A percentile compares a stretch with the other conserved stretches of the same genome.
Conservation (phyloP, 2,113 vertebrate species). For the Sphaerodactylus townsendi region DNA sequence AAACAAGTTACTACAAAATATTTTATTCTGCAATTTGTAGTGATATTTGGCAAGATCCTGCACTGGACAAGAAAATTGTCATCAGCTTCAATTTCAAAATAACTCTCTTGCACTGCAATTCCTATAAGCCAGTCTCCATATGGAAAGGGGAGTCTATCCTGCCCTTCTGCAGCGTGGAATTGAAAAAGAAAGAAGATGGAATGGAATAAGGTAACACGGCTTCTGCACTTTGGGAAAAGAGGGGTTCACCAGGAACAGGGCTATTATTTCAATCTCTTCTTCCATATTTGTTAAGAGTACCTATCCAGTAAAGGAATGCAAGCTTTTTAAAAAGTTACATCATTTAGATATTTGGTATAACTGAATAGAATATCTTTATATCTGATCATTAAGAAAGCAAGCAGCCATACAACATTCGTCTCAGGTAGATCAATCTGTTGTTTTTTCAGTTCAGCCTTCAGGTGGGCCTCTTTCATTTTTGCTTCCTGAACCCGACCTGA, state of each 20-base stretch:
- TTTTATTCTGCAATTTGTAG: background rate
- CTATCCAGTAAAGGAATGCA: background rate
- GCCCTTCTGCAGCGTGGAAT: background rate
- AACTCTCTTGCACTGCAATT: background rate
- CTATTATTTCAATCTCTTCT: background rate
- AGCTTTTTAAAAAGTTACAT: too few species aligned
- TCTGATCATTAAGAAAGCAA: constrained; percentile 9
- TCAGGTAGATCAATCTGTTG: constrained; percentile 68
- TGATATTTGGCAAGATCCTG: background rate
- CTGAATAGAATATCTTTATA: background rate
- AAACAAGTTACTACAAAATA: background rate
- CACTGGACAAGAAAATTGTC: background rate
- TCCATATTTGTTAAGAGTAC: background rate
- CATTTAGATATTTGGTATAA: background rate
- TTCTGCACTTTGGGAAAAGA: background rate
- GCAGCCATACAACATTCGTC: constrained; percentile 69
- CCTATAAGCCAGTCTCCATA: background rate
- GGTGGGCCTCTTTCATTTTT: constrained; percentile 67
- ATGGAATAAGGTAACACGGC: too few species aligned
- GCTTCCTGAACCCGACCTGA: constrained; percentile 76
- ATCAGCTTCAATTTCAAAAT: background rate
- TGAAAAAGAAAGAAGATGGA: background rate
- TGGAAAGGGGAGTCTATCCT: background rate
- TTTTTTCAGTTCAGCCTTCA: constrained; percentile 71
- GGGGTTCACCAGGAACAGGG: too few species aligned